A percentile compares a stretch with the other conserved stretches of the same genome.
These are phyloP conservation scores for Ophonus ardosiacus DNA, from an alignment of 2,888 invertebrate genomes.

Conservation along the genomic window DNA sequence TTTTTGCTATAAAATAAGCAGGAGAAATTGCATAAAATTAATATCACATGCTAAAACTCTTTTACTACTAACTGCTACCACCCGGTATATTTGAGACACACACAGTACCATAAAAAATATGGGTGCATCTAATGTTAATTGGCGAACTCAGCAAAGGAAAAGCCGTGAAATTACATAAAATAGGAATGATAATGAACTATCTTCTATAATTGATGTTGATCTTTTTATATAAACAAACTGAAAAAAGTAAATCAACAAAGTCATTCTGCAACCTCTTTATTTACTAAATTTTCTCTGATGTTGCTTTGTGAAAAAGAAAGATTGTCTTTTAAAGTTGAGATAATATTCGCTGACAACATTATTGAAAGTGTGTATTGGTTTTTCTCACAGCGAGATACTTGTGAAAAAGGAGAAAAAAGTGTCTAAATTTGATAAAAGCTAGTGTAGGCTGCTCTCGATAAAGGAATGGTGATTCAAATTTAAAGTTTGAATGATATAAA, in stretches of 20 bases:
- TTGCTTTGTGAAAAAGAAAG: background rate
- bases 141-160: too few species aligned
- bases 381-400: background rate
- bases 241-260: background rate
- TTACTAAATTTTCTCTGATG: background rate
- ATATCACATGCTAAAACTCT: too few species aligned
- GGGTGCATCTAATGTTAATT: too few species aligned
- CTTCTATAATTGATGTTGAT: background rate
- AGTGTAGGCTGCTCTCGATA: background rate
- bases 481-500: conserved; percentile 42
- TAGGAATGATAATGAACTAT: background rate
- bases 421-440: conserved; percentile 14
- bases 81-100: too few species aligned
- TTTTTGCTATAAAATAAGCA: too few species aligned
- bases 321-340: background rate
- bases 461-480: conserved; percentile 13
- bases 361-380: background rate
- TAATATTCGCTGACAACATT: background rate
- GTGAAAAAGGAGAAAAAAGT: background rate
- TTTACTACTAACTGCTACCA: too few species aligned
- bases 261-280: background rate
- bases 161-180: too few species aligned
- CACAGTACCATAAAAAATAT: too few species aligned
- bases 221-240: background rate
- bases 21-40: too few species aligned